Base-by-base conservation (phyloP, 2,797 vertebrate genomes). In the Gambusia yucatana region DNA sequence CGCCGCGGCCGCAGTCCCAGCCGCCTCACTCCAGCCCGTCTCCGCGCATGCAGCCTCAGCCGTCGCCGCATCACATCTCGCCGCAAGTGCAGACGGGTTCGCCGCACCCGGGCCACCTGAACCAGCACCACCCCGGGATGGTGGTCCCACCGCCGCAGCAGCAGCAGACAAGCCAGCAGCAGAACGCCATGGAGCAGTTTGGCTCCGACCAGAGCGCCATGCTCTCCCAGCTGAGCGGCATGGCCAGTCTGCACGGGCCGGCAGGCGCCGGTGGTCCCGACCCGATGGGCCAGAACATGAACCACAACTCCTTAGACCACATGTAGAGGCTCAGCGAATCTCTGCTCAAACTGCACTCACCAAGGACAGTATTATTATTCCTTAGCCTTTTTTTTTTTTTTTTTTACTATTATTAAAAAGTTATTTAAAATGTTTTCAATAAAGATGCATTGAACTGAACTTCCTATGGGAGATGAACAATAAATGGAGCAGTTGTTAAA, bases 11-110 rank as follows among this genome's bases (percentile, higher is more conserved):
- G 0, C 98, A 99, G 91, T 99, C 98, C 52, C 98, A 99, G 91
- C 98, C 98, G 0, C 97, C 98, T 16, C 98, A 98, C 95, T 99
- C 98, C 72, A 99, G 98, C 94, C 98, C 98, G 0, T 99, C 98
- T 48, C 98, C 98, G 0, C 96, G 98, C 94, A 97, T 98, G 97
- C 98, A 99, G 86, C 97, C 97, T 61, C 98, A 99, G 88, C 98
- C 98, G 81, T 99, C 98, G 55, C 98, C 98, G 0, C 98, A 99
- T 92, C 98, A 98, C 67, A 98, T 98, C 78, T 98, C 98, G 70
- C 98, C 98, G 3, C 98, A 99, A 95, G 97, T 98, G 94, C 98
- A 99, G 93, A 98, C 97, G 16, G 97, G 97, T 82, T 99, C 98
- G 59, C 98, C 98, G 0, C 98, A 98, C 91, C 97, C 98, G 28